Evolutionary conservation across 2,797 vertebrate species (phyloP), one percentile per base, ranked within the genome.

Genomic region (Takifugu ocellatus): DNA sequence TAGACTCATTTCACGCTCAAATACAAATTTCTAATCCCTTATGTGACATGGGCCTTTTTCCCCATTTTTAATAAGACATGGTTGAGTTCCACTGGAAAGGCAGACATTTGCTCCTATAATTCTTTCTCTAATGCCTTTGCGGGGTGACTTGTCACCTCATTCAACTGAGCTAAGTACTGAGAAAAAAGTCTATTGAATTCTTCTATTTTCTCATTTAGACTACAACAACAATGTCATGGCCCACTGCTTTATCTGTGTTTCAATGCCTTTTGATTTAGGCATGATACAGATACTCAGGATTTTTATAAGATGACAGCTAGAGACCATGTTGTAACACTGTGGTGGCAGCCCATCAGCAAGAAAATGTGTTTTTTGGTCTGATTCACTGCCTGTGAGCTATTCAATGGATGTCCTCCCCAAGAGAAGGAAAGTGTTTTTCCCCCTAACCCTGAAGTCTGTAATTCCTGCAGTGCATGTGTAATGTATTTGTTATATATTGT

Each of bases 21-120:
- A 83, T 63, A 84, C 68, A 74, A 77, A 31, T 72, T 74, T 75
- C 56, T 81, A 89, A 84, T 84, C 74, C 81, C 69, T 81, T 77
- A 82, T 77, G 70, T 81, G 62, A 64, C 77, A 74, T 58, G 67
- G 74, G 68, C 58, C 48, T 36, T 21, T 21, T 39, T 46, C 1
- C n/a, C n/a, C n/a, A n/a, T 83, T 87, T 83, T 80, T 85, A 88
- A 88, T 86, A 85, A 79, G 85, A 83, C 78, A 87, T 81, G 80
- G 69, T 83, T 70, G 74, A 83, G 82, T 82, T 75, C 64, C 82
- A 83, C 59, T 54, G 63, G 61, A 67, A 69, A 64, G 76, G 74
- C 72, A 83, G 81, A 83, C 74, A 74, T 68, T 59, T 54, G 63
- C 60, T 78, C 55, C 31, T 60, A 77, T 86, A 84, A 85, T 89